These are phyloP conservation scores for Rostratula benghalensis DNA, from an alignment of 2,113 vertebrate genomes.

Conservation along the genomic window DNA sequence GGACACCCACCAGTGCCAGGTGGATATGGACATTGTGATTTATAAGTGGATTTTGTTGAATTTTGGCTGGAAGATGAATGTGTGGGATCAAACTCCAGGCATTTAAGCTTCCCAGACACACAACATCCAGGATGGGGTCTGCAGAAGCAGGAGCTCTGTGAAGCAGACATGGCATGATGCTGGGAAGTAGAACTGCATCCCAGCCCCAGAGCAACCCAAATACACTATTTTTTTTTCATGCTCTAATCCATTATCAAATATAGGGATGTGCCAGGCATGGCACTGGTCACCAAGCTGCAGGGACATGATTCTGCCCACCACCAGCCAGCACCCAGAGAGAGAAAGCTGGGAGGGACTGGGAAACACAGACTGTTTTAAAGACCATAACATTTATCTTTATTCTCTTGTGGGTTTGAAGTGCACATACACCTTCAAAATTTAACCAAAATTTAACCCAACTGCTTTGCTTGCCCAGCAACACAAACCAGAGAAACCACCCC, in stretches of 20 bases:
- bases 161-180: accelerated
- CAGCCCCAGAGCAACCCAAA: not conserved
- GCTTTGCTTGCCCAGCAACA: not conserved
- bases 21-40: not conserved
- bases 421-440: too few species aligned
- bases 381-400: not conserved
- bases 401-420: not conserved
- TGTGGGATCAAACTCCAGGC: not conserved
- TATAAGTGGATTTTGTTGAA: accelerated
- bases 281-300: not conserved
- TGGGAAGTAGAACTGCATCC: not conserved
- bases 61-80: not conserved
- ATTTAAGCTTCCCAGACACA: not conserved
- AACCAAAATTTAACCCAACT: not conserved
- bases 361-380: not conserved
- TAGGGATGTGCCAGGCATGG: not conserved
- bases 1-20: not conserved
- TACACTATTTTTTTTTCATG: too few species aligned
- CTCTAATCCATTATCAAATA: not conserved
- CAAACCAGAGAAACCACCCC: not conserved
- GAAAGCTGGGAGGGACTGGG: not conserved
- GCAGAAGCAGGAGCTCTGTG: not conserved
- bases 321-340: not conserved
- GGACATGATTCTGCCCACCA: not conserved
- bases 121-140: too few species aligned